A percentile compares a stretch with the other conserved stretches of the same genome.
Conservation (phyloP, 2,113 vertebrate genomes). For the Phyllopteryx taeniolatus region DNA sequence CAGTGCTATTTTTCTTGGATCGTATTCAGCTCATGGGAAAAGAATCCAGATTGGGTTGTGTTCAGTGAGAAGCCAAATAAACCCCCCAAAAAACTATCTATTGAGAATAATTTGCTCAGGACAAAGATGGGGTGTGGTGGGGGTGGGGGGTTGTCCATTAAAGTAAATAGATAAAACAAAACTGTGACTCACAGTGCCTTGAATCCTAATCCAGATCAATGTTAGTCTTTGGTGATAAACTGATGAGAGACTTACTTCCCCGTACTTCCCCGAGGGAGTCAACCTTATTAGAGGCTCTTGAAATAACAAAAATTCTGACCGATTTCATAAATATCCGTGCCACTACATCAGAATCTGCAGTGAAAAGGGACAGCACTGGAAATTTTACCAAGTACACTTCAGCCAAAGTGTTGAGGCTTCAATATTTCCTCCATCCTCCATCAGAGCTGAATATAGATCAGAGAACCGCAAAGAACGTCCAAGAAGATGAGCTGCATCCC, state of each 20-base stretch:
- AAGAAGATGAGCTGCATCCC: slow-evolving; percentile 35
- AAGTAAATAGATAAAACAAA: not conserved
- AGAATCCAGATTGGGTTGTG: slow-evolving; percentile 47
- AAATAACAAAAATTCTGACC: slow-evolving; percentile 16
- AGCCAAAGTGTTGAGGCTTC: slow-evolving; percentile 29
- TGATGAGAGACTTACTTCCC: slow-evolving; percentile 4
- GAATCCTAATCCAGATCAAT: not conserved
- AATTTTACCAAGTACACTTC: slow-evolving; percentile 21
- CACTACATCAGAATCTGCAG: slow-evolving; percentile 13
- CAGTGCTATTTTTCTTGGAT: slow-evolving; percentile 60
- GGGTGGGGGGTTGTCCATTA: not conserved
- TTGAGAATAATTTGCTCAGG: slow-evolving; percentile 21
- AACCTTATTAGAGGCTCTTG: slow-evolving; percentile 23
- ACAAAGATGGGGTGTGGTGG: not conserved
- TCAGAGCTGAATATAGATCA: slow-evolving; percentile 39
- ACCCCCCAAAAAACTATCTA: slow-evolving; percentile 6
- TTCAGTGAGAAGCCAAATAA: slow-evolving; percentile 57
- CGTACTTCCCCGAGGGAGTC: not conserved
- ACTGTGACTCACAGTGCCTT: not conserved
- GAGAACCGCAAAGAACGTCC: slow-evolving; percentile 35
- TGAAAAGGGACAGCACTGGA: slow-evolving; percentile 24
- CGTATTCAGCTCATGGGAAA: slow-evolving; percentile 54
- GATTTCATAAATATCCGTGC: slow-evolving; percentile 31
- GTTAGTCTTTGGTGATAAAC: slow-evolving; percentile 13
- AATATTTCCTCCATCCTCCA: slow-evolving; percentile 34